Evolutionary conservation across 2,888 invertebrate species (phyloP), one percentile per base, ranked within the genome.

Genomic region (Cyrtodaria siliqua): DNA sequence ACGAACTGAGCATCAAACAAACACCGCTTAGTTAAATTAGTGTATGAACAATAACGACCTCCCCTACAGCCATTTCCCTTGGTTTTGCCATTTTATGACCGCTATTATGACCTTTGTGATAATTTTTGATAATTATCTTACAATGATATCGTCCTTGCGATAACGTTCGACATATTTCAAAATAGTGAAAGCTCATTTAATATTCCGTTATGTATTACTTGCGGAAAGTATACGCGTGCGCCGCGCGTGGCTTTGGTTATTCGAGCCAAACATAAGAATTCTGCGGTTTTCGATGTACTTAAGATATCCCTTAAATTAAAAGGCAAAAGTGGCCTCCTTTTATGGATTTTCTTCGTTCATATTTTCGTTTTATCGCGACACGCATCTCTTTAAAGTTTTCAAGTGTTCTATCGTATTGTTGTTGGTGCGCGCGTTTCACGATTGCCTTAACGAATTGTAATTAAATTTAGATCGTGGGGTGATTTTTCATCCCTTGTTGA

Each of bases 81-180:
- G 14, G 52, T 44, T 38, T 27, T 26, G 2, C 42, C 53, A 38
- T 60, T 69, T 69, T 53, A 60, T 57, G 24, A 24, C 52, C 29
- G 18, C 42, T 55, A 66, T 66, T 66, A 72, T 66, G 57, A 38
- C 23, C 64, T 29, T 42, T 61, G 40, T 61, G 66, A 44, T 61
- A 71, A 71, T 60, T 72, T 72, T 49, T 50, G 66, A 72, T 66
- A 72, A 72, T 72, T 72, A 66, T 66, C 66, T 61, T 49, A 42
- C 20, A 56, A 66, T 38, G 55, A 40, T 44, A 56, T 55, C 55
- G 27, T 53, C 44, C 44, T 27, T 42, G 42, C 47, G 57, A 49
- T 40, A 64, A 47, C 57, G 52, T 29, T n/a, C 40, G 49, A 26
- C n/a, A n/a, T 14, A 14, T n/a, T 27, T 27, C 50, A 3, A 27